A percentile compares a stretch with the other conserved stretches of the same genome.
phyloP scores from a whole-genome alignment of 2,113 vertebrate genomes.

The Manacus vitellinus region DNA sequence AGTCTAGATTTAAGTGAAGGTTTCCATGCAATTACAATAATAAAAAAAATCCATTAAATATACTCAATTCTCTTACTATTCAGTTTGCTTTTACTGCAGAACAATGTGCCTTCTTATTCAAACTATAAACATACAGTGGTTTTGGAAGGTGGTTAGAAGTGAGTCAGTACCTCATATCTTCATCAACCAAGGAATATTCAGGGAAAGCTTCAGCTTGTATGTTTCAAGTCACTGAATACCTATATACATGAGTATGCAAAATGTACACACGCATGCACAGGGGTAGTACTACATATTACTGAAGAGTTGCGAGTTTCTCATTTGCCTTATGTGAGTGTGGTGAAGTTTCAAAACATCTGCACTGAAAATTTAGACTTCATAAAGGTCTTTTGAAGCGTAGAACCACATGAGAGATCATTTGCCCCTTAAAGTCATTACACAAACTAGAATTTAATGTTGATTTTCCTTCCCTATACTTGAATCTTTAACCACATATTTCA shows the following conservation, averaged over 20 bases:
- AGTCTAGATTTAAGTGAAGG: neutral
- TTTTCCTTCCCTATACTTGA: neutral
- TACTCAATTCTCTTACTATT: neutral
- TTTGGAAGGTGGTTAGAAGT: neutral
- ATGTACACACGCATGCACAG: neutral
- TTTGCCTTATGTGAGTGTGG: neutral
- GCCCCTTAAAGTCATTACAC: neutral
- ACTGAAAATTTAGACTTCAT: neutral
- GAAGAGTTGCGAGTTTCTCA: neutral
- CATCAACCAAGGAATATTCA: neutral
- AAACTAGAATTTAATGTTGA: neutral
- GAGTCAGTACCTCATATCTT: neutral
- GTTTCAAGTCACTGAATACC: neutral
- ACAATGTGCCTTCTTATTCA: neutral
- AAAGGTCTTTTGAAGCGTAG: neutral
- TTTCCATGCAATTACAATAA: conserved; percentile 11
- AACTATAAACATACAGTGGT: neutral
- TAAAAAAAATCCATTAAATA: neutral
- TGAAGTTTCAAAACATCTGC: neutral
- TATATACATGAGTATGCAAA: neutral
- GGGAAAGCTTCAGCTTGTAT: neutral
- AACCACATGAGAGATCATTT: neutral
- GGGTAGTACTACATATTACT: neutral
- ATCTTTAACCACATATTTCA: neutral
- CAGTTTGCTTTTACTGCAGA: neutral